Evolutionary conservation across 2,888 invertebrate species (phyloP).

Genomic region (Stegana nigrithorax): DNA sequence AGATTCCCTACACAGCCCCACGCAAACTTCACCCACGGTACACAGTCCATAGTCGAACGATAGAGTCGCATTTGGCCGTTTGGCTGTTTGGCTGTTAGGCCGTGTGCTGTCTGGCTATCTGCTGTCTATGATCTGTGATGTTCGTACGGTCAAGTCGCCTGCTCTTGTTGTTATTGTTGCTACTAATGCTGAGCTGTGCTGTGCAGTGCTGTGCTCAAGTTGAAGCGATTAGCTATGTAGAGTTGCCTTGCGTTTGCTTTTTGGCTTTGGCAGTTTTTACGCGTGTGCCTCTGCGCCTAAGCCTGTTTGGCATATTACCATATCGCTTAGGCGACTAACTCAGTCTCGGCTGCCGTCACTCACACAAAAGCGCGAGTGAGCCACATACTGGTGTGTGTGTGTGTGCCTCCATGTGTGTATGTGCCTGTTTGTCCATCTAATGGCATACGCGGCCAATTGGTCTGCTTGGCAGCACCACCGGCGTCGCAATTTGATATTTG

Average conservation of each 20-base stretch:
- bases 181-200: neutral
- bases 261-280: slow-evolving; percentile 59
- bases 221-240: slow-evolving; percentile 54
- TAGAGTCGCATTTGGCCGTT: neutral
- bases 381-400: too few relatives aligned
- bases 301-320: slow-evolving; percentile 14
- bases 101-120: slow-evolving; percentile 49
- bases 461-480: slow-evolving; percentile 46
- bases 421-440: slow-evolving; percentile 24
- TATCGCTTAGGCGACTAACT: slow-evolving; percentile 30
- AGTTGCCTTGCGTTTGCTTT: slow-evolving; percentile 19
- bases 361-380: slow-evolving; percentile 38
- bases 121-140: slow-evolving; percentile 62
- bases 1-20: slow-evolving; percentile 9
- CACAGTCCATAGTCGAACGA: neutral
- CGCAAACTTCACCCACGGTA: neutral
- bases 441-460: slow-evolving; percentile 21
- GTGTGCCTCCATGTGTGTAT: slow-evolving; percentile 22
- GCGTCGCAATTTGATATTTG: slow-evolving; percentile 41
- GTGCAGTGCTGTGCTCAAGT: slow-evolving; percentile 38
- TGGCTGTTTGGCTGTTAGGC: slow-evolving; percentile 2
- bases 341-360: slow-evolving; percentile 44
- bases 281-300: slow-evolving; percentile 51
- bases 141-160: slow-evolving; percentile 11
- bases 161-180: neutral